phyloP scores from a whole-genome alignment of 2,797 vertebrate genomes.

The Molossus alvarezi region DNA sequence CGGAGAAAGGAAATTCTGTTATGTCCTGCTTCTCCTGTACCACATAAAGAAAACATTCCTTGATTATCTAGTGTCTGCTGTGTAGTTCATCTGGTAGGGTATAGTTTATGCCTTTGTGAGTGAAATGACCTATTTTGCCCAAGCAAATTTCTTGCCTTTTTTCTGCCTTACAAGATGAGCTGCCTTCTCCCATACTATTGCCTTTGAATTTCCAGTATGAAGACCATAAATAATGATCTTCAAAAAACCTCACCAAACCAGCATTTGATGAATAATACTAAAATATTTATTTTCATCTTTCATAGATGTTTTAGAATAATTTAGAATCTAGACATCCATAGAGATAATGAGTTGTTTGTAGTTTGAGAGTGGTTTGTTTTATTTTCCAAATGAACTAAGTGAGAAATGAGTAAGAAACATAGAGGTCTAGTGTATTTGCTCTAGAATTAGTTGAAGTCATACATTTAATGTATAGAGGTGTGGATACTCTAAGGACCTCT shows the following conservation, averaged over 20 bases:
- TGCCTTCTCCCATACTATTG: constrained; percentile 31
- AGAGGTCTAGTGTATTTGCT: constrained; percentile 37
- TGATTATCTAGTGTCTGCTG: constrained; percentile 32
- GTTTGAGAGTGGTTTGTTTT: constrained; percentile 59
- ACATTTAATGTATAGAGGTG: constrained; percentile 29
- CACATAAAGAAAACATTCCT: constrained; percentile 64
- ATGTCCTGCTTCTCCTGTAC: background rate
- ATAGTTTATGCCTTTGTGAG: constrained; percentile 54
- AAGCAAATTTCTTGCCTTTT: constrained; percentile 62
- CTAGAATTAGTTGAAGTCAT: constrained; percentile 40
- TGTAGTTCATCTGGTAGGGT: background rate
- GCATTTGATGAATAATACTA: constrained; percentile 65
- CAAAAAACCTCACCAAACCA: constrained; percentile 37
- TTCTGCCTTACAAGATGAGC: constrained; percentile 51
- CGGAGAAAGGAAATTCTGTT: constrained; percentile 60
- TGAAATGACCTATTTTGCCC: constrained; percentile 67
- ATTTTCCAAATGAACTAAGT: background rate
- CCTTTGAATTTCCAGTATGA: constrained; percentile 63
- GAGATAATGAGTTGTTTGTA: constrained; percentile 33
- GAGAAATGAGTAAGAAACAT: constrained; percentile 59
- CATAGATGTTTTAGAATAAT: constrained; percentile 62
- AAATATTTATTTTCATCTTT: constrained; percentile 72
- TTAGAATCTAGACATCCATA: constrained; percentile 53
- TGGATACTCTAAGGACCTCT: constrained; percentile 15
- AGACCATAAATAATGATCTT: constrained; percentile 50